phyloP scores from a whole-genome alignment of 2,113 vertebrate genomes.

The Hydrolagus affinis region DNA sequence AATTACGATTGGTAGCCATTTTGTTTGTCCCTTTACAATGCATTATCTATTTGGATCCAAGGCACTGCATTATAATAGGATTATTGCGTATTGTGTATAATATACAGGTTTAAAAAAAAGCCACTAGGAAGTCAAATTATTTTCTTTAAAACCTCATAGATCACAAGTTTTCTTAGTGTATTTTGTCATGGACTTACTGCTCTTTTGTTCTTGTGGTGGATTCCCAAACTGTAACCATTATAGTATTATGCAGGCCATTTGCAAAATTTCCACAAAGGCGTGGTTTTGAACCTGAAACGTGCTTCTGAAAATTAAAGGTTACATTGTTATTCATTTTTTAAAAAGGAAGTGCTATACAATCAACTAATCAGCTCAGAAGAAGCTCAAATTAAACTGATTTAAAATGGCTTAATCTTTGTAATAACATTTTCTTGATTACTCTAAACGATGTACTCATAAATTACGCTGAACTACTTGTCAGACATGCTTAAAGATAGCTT shows the following conservation, averaged over 20 bases:
- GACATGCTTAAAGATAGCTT: not conserved
- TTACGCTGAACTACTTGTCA: not conserved
- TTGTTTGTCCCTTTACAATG: too few species aligned
- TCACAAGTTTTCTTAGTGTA: not conserved
- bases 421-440: not conserved
- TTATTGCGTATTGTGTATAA: not conserved
- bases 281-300: constrained; percentile 39
- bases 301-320: constrained; percentile 24
- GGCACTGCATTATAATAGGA: too few species aligned
- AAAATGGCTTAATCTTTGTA: not conserved
- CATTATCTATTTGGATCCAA: too few species aligned
- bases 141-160: not conserved
- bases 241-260: constrained; percentile 60
- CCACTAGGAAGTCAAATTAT: not conserved
- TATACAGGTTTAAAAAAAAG: not conserved
- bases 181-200: constrained; percentile 57
- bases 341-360: not conserved
- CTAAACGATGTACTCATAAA: not conserved
- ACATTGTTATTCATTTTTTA: not conserved
- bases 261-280: constrained; percentile 46
- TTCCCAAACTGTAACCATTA: constrained; percentile 64
- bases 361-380: not conserved
- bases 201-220: constrained; percentile 58
- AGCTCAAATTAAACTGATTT: not conserved
- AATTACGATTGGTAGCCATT: too few species aligned